These are phyloP conservation scores for Malacosoma neustria DNA, from an alignment of 2,888 invertebrate species.

Conservation along the genomic window DNA sequence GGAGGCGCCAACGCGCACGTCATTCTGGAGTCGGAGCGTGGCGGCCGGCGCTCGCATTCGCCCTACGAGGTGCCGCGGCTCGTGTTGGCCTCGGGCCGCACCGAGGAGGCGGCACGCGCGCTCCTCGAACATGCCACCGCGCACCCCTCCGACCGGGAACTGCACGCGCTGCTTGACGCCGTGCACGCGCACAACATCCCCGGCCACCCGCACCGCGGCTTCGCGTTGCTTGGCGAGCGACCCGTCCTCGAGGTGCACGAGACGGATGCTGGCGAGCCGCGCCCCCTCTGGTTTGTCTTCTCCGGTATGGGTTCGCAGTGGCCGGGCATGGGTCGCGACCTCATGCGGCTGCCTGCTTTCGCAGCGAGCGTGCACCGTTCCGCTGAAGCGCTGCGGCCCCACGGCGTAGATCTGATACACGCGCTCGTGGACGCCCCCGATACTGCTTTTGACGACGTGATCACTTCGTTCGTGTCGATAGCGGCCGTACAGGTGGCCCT, in stretches of 20 bases:
- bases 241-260: constrained; percentile 35
- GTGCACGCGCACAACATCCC: constrained; percentile 81
- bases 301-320: constrained; percentile 99
- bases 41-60: constrained; percentile 67
- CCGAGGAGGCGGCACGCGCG: constrained; percentile 82
- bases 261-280: constrained; percentile 58
- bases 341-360: constrained; percentile 90
- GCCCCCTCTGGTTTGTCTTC: constrained; percentile 96
- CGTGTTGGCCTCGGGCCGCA: constrained; percentile 88
- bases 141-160: constrained; percentile 80
- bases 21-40: constrained; percentile 84
- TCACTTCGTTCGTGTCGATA: constrained; percentile 94
- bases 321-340: constrained; percentile 93
- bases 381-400: constrained; percentile 83
- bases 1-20: constrained; percentile 98
- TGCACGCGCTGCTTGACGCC: constrained; percentile 84
- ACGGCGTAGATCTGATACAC: constrained; percentile 88
- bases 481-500: constrained; percentile 97
- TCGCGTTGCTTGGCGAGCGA: constrained; percentile 73
- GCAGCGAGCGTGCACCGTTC: constrained; percentile 84
- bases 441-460: constrained; percentile 86
- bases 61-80: constrained; percentile 54
- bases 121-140: constrained; percentile 78
- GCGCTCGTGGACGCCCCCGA: constrained; percentile 85
- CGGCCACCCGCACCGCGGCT: constrained; percentile 89